Percentiles rank a stretch among this genome's conserved stretches.
These are phyloP conservation scores for Chymomyza procnemis DNA, from an alignment of 2,888 invertebrate genomes.

Conservation along the genomic window DNA sequence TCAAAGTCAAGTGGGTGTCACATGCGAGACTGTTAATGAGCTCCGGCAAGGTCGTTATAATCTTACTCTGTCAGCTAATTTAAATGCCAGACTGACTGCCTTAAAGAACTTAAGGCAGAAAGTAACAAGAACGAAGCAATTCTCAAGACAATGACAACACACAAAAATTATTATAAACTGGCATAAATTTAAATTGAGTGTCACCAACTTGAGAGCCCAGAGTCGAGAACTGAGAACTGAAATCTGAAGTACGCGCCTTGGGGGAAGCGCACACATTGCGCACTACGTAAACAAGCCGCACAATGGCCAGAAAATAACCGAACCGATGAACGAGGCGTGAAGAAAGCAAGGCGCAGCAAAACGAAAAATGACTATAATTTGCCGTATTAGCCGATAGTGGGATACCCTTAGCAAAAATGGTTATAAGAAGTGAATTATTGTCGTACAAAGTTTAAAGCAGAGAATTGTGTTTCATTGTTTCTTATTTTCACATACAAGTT, in stretches of 20 bases:
- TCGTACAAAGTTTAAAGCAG: no score
- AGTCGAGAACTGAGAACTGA: slow-evolving; percentile 16
- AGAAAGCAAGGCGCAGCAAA: slow-evolving; percentile 17
- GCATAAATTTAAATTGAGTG: slow-evolving; percentile 66
- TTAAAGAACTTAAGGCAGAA: background rate
- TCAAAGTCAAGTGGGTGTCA: background rate
- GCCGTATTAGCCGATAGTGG: no score
- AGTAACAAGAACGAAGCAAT: background rate
- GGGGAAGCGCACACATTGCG: slow-evolving; percentile 22
- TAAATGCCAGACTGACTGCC: background rate
- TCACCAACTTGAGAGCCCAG: slow-evolving; percentile 51
- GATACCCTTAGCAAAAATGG: no score
- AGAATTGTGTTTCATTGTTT: no score
- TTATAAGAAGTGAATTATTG: no score
- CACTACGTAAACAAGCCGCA: slow-evolving; percentile 60
- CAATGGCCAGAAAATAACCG: slow-evolving; percentile 60
- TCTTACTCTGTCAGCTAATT: background rate
- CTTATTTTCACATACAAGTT: no score
- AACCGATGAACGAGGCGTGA: slow-evolving; percentile 29
- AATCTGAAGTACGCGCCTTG: slow-evolving; percentile 3
- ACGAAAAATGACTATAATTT: slow-evolving; percentile 30
- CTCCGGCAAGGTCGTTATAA: background rate
- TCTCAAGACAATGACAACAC: background rate
- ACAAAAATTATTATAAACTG: slow-evolving; percentile 56
- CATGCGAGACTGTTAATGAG: slow-evolving; percentile 43